Evolutionary conservation across 2,797 vertebrate species (phyloP), one percentile per base, ranked within the genome.

Genomic region (Dicrostonyx torquatus): DNA sequence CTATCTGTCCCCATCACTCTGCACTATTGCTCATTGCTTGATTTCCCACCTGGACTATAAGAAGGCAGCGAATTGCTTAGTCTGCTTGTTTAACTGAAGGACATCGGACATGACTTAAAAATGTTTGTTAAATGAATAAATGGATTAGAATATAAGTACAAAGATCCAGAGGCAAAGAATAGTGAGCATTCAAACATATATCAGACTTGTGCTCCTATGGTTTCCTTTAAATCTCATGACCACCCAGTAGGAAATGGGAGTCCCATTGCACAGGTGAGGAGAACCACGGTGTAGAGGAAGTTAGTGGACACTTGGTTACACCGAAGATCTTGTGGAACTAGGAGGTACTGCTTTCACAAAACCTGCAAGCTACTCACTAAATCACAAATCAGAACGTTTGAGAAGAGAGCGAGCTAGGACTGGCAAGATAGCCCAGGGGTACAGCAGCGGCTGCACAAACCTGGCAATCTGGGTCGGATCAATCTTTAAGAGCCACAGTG

Each of bases 191-290:
- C 50, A 66, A 87, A 31, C 34, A 66, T 70, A 11, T 5, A 83
- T 75, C 8, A 83, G 37, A 78, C 43, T 64, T 83, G 14, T 86
- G 26, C 7, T 83, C 90, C 14, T 37, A 8, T 66, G 84, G 24
- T n/a, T 43, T 94, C 22, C 68, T 77, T 92, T 93, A 88, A 87
- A n/a, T 77, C 60, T 97, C 70, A 93, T 3, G 15, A 50, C 45
- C 20, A 76, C 10, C 18, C 26, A 60, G 37, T 50, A 37, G 73
- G 24, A 68, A 34, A 34, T 45, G 2, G 76, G 40, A 62, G 55
- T 34, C 24, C 89, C 40, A 77, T 22, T 87, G 93, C 68, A 87
- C 45, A 97, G 90, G 80, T 58, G 24, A 94, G 60, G 17, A 93
- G 50, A 91, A 6, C 14, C 14, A 53, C 89, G 55, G 22, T 58